phyloP scores from a whole-genome alignment of 92 coral and sea anemone species.

The Epizoanthus rinbou region DNA sequence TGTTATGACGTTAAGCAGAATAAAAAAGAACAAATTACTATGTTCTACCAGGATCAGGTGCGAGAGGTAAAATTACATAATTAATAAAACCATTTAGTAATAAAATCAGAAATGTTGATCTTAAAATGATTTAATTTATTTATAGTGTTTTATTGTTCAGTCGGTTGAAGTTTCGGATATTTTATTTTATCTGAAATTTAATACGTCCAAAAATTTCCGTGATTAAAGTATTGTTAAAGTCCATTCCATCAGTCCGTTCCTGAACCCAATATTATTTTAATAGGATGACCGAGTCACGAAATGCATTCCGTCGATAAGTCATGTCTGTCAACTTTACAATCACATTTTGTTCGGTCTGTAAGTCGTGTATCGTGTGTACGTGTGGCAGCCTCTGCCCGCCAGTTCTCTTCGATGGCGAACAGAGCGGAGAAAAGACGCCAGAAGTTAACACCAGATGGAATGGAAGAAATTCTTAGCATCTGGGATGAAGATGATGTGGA shows the following conservation, averaged over 20 bases:
- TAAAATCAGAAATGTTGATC: too few relatives aligned
- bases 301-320: background rate
- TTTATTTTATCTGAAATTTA: too few relatives aligned
- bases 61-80: too few relatives aligned
- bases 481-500: slow-evolving; percentile 94
- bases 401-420: slow-evolving; percentile 2
- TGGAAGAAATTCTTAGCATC: slow-evolving; percentile 87
- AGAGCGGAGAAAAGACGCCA: slow-evolving; percentile 51
- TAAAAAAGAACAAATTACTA: too few relatives aligned
- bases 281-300: slow-evolving; percentile 12
- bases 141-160: too few relatives aligned
- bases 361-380: background rate
- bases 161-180: too few relatives aligned
- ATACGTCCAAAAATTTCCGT: too few relatives aligned
- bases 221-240: background rate
- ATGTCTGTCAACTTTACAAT: slow-evolving; percentile 24
- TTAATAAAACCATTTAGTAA: too few relatives aligned
- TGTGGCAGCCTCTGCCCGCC: background rate
- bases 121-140: too few relatives aligned
- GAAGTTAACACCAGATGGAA: slow-evolving; percentile 69
- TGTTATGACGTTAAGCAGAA: too few relatives aligned
- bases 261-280: background rate
- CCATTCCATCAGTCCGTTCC: slow-evolving; percentile 19
- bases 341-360: slow-evolving; percentile 22
- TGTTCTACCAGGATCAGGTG: too few relatives aligned